Percentiles rank a stretch among this genome's conserved stretches.
Evolutionary conservation across 1,140 invertebrate genomes (phyloP).

Genomic region (Aphelinus atriplicis): DNA sequence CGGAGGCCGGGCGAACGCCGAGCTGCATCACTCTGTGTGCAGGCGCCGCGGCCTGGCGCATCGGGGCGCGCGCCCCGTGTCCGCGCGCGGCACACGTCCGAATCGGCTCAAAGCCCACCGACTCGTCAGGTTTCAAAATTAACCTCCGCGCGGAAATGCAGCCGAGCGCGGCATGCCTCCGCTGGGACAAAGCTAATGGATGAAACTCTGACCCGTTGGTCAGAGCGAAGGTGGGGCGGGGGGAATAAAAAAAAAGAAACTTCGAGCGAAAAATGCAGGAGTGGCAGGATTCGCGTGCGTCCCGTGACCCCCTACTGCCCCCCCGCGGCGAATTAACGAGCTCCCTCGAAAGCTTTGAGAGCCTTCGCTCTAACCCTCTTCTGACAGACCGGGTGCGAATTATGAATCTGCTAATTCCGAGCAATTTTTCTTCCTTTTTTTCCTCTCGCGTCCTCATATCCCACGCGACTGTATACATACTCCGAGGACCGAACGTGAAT

Average conservation of each 20-base stretch:
- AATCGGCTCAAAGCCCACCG: not conserved
- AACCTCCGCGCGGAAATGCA: not conserved
- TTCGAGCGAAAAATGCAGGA: not conserved
- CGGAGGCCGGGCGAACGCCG: too few species aligned
- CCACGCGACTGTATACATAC: too few species aligned
- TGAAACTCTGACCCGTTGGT: not conserved
- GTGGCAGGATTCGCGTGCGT: constrained; percentile 2
- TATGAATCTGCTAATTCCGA: constrained; percentile 13
- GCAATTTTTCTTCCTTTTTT: constrained; percentile 20
- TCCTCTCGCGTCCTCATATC: not conserved
- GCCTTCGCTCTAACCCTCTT: constrained; percentile 16
- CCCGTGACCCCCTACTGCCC: too few species aligned
- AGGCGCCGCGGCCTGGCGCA: too few species aligned
- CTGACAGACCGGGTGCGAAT: not conserved
- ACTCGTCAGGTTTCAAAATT: constrained; percentile 19
- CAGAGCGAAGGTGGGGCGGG: not conserved
- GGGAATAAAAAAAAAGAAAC: not conserved
- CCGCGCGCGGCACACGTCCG: too few species aligned
- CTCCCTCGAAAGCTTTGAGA: constrained; percentile 13
- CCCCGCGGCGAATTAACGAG: constrained; percentile 17
- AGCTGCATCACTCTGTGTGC: too few species aligned
- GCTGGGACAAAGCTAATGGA: constrained; percentile 20
- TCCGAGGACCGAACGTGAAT: too few species aligned
- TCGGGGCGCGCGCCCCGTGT: not conserved
- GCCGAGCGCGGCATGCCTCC: not conserved